phyloP scores from a whole-genome alignment of 2,888 invertebrate genomes.

The Patella ulyssiponensis region DNA sequence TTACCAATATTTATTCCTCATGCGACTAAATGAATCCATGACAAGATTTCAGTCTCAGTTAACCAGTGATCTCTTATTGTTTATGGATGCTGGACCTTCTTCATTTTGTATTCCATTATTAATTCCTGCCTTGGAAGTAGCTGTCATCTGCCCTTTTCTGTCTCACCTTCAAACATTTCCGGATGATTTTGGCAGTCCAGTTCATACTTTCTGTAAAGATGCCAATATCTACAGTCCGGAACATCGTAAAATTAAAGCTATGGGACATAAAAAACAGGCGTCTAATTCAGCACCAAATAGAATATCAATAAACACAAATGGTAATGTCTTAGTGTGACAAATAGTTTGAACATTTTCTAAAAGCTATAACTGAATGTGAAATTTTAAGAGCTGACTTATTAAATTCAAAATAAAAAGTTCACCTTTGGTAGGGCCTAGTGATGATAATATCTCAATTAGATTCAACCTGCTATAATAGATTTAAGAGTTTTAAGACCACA shows the following conservation, averaged over 20 bases:
- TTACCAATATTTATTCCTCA: conserved; percentile 90
- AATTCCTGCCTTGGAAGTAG: conserved; percentile 87
- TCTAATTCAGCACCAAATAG: conserved; percentile 4
- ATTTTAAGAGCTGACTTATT: no score
- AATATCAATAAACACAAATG: conserved; percentile 6
- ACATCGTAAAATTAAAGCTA: background rate
- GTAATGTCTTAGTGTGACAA: background rate
- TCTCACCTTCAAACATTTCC: conserved; percentile 42
- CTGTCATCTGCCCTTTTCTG: conserved; percentile 77
- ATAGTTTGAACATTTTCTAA: no score
- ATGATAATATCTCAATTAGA: no score
- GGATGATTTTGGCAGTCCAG: conserved; percentile 39
- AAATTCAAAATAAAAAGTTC: no score
- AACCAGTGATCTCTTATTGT: conserved; percentile 75
- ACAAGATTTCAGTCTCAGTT: conserved; percentile 60
- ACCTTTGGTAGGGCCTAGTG: no score
- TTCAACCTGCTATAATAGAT: no score
- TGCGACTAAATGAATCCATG: conserved; percentile 86
- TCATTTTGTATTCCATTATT: conserved; percentile 77
- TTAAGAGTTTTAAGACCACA: no score
- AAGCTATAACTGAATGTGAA: no score
- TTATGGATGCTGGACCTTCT: conserved; percentile 59
- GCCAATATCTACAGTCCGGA: background rate
- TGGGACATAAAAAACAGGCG: background rate
- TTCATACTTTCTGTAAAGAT: conserved; percentile 23